Percentiles rank a stretch among this genome's conserved stretches.
Evolutionary conservation across 2,797 vertebrate genomes (phyloP).

Genomic region (Crocidura indochinensis): DNA sequence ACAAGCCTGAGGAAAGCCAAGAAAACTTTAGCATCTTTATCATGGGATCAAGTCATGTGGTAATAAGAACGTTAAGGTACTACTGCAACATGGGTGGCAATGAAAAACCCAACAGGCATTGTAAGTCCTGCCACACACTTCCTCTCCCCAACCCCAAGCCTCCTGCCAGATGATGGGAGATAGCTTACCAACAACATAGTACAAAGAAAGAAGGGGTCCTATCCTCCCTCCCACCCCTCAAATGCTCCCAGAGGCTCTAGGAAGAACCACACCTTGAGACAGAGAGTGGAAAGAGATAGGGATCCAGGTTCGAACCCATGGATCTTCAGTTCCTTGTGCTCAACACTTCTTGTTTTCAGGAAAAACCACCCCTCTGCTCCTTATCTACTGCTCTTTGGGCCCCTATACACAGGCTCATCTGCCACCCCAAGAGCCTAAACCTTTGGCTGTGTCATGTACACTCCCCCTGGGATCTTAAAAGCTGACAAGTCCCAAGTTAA

Average conservation of each 20-base stretch:
- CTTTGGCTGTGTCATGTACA: too few species aligned
- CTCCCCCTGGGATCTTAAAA: too few species aligned
- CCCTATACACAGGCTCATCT: too few species aligned
- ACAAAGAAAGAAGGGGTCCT: not conserved
- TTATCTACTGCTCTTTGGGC: not conserved
- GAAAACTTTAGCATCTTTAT: slow-evolving; percentile 51
- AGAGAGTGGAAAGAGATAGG: not conserved
- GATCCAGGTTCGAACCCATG: not conserved
- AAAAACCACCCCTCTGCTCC: not conserved
- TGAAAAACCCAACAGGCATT: not conserved
- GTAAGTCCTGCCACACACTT: not conserved
- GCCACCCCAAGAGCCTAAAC: not conserved
- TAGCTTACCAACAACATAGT: not conserved
- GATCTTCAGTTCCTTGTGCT: not conserved
- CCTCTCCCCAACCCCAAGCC: slow-evolving; percentile 5
- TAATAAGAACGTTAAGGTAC: not conserved
- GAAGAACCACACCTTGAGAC: not conserved
- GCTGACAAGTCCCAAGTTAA: not conserved
- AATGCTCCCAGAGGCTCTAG: not conserved
- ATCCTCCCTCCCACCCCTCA: not conserved
- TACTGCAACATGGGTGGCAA: slow-evolving; percentile 12
- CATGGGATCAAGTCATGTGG: slow-evolving; percentile 59
- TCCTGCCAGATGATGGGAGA: not conserved
- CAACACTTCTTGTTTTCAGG: accelerated
- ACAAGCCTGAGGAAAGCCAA: not conserved